phyloP scores from a whole-genome alignment of 1,140 invertebrate genomes.

The Drosophila sechellia region DNA sequence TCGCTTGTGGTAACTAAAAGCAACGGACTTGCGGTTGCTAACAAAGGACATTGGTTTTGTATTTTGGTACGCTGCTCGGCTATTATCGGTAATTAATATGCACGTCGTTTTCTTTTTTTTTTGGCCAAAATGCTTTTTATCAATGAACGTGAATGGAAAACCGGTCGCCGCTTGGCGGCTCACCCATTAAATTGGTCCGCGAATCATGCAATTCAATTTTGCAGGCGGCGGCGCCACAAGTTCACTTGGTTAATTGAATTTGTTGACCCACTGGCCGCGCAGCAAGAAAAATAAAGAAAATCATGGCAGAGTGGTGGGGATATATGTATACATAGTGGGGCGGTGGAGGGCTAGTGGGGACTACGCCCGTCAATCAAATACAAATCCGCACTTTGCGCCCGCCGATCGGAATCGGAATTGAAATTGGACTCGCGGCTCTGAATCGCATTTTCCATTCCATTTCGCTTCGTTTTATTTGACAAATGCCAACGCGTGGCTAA shows the following conservation, averaged over 20 bases:
- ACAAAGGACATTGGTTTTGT: neutral
- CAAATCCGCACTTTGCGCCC: slow-evolving; percentile 66
- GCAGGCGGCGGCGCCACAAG: slow-evolving; percentile 66
- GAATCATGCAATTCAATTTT: slow-evolving; percentile 71
- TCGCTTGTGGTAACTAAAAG: slow-evolving; percentile 9
- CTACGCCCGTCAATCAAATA: slow-evolving; percentile 58
- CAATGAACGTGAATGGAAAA: slow-evolving; percentile 61
- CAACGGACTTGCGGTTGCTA: slow-evolving; percentile 11
- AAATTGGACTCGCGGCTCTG: slow-evolving; percentile 40
- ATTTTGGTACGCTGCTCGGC: slow-evolving; percentile 20
- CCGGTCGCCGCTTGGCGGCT: slow-evolving; percentile 30
- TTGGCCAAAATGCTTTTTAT: slow-evolving; percentile 45
- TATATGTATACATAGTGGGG: neutral
- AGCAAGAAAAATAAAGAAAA: slow-evolving; percentile 22
- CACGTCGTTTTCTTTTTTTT: neutral
- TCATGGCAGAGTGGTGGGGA: neutral
- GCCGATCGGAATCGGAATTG: slow-evolving; percentile 15
- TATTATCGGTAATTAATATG: slow-evolving; percentile 49
- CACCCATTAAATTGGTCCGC: slow-evolving; percentile 47
- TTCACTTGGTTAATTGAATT: slow-evolving; percentile 80
- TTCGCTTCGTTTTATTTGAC: slow-evolving; percentile 42
- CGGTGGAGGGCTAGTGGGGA: no score
- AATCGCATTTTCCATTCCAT: slow-evolving; percentile 51
- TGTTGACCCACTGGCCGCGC: slow-evolving; percentile 70
- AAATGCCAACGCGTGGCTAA: slow-evolving; percentile 58